Percentiles rank a stretch among this genome's conserved stretches.
These are phyloP conservation scores for Xiphorhynchus elegans DNA, from an alignment of 2,113 vertebrate species.

Conservation along the genomic window DNA sequence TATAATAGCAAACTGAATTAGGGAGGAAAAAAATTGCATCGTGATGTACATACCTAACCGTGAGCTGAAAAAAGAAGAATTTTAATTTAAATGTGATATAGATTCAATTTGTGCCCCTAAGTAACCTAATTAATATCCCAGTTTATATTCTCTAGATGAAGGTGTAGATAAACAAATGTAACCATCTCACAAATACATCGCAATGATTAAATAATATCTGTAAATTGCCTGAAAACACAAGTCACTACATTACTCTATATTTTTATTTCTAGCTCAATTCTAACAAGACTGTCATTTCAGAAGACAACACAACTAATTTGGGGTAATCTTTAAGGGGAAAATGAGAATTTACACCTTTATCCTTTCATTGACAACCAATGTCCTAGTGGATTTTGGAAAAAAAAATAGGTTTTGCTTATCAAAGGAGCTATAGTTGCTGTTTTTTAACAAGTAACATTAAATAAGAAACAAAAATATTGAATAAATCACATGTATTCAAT, in stretches of 20 bases:
- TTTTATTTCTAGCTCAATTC: background rate
- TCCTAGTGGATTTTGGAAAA: background rate
- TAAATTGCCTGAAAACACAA: background rate
- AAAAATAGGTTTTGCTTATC: background rate
- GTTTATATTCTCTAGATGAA: background rate
- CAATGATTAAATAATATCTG: background rate
- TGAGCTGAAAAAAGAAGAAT: background rate
- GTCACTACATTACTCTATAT: background rate
- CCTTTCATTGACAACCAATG: background rate
- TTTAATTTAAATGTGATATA: background rate
- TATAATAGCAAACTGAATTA: background rate
- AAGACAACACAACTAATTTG: background rate
- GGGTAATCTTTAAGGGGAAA: background rate
- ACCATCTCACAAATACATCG: background rate
- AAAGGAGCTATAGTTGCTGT: background rate
- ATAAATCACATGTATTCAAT: background rate
- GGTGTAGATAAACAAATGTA: background rate
- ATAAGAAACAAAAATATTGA: background rate
- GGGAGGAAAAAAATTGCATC: background rate
- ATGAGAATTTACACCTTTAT: background rate
- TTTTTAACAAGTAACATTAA: background rate
- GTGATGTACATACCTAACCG: background rate
- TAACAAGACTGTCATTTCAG: background rate
- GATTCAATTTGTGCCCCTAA: background rate
- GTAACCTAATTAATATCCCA: background rate